phyloP scores from a whole-genome alignment of 2,113 vertebrate species.

The Etia nguti region DNA sequence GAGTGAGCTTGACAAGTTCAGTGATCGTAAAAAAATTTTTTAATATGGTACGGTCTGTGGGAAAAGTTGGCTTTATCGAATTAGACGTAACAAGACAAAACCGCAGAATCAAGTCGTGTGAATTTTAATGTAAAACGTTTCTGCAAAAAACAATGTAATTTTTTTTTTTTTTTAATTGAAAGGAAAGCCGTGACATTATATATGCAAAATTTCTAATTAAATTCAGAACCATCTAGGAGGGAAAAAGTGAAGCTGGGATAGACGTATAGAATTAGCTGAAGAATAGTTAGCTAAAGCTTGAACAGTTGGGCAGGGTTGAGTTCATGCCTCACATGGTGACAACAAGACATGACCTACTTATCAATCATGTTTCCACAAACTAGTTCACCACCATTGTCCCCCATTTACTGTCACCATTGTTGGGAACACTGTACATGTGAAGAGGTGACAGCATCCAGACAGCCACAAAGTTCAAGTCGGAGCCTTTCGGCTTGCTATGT shows the following conservation, averaged over 20 bases:
- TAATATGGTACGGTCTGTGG: neutral
- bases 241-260: neutral
- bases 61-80: neutral
- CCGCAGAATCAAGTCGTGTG: rapidly evolving
- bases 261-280: neutral
- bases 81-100: neutral
- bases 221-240: neutral
- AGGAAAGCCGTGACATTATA: rapidly evolving
- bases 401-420: conserved; percentile 65
- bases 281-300: neutral
- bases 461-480: neutral
- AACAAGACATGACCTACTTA: conserved; percentile 75
- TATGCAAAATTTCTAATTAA: neutral
- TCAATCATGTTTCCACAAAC: conserved; percentile 61
- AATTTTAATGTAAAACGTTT: neutral
- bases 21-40: conserved; percentile 31
- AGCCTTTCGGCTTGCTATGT: neutral
- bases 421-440: conserved; percentile 48
- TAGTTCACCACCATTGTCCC: conserved; percentile 59
- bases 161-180: rapidly evolving
- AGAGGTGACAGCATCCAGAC: conserved; percentile 26
- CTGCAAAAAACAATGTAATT: rapidly evolving
- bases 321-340: conserved; percentile 64
- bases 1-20: conserved; percentile 29
- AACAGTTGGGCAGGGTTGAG: conserved; percentile 28